These are phyloP conservation scores for Pimpla rufipes DNA, from an alignment of 2,888 invertebrate species.

Conservation along the genomic window DNA sequence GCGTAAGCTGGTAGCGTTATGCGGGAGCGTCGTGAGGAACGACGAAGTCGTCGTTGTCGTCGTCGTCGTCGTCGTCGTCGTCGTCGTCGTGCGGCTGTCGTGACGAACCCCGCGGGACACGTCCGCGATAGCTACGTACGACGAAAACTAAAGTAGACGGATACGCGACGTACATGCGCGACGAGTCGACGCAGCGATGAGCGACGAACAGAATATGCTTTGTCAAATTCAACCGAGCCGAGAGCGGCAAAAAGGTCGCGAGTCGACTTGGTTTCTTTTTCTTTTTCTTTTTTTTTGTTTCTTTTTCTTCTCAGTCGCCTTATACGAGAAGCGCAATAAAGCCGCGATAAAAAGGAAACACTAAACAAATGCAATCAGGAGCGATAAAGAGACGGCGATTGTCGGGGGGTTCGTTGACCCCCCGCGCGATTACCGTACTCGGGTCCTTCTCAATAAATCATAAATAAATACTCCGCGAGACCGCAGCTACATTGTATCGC, in stretches of 20 bases:
- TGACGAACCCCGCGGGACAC: constrained; percentile 46
- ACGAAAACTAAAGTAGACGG: constrained; percentile 60
- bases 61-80: constrained; percentile 8
- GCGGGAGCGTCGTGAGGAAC: constrained; percentile 44
- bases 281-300: neutral
- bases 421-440: neutral
- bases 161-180: constrained; percentile 55
- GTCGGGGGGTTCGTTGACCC: constrained; percentile 27
- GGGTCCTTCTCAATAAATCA: neutral
- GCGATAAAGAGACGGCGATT: constrained; percentile 9
- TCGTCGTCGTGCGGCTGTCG: constrained; percentile 15
- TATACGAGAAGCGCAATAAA: no score
- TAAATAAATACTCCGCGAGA: constrained; percentile 23
- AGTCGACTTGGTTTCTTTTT: constrained; percentile 10
- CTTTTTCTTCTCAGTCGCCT: no score
- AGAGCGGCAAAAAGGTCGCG: neutral
- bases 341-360: neutral
- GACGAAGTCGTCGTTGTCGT: constrained; percentile 26
- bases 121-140: constrained; percentile 67
- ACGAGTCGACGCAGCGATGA: constrained; percentile 22
- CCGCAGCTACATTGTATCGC: constrained; percentile 22
- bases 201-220: constrained; percentile 15
- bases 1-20: constrained; percentile 68
- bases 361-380: neutral
- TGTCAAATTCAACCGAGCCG: constrained; percentile 7